Conservation (phyloP, 2,113 vertebrate genomes). For the Lycaon pictus region DNA sequence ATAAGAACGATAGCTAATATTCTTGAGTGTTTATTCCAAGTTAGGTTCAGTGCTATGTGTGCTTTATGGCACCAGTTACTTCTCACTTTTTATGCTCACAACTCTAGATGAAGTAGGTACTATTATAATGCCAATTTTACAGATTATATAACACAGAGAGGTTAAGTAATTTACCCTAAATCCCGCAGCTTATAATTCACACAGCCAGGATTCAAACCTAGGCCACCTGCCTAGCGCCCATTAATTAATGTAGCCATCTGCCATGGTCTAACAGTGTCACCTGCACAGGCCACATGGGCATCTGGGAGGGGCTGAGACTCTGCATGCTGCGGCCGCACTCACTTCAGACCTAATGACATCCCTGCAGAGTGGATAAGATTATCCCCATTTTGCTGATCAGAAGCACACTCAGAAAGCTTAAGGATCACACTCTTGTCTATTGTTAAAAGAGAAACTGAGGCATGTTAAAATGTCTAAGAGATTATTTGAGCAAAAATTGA, state of each 20-base stretch:
- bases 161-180: constrained; percentile 37
- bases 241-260: constrained; percentile 27
- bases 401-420: neutral
- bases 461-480: neutral
- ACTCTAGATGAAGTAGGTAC: neutral
- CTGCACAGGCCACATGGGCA: neutral
- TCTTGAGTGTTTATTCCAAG: neutral
- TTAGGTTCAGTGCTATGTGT: neutral
- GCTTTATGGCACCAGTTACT: neutral
- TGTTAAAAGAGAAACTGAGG: neutral
- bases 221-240: neutral
- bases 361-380: neutral
- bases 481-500: neutral
- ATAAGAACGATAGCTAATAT: neutral
- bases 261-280: neutral
- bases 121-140: constrained; percentile 29
- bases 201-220: constrained; percentile 5
- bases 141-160: constrained; percentile 34
- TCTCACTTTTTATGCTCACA: neutral
- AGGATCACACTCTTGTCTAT: neutral
- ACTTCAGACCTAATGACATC: neutral
- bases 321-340: neutral
- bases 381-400: neutral
- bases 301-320: neutral
- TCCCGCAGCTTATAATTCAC: constrained; percentile 44